A percentile compares a stretch with the other conserved stretches of the same genome.
Evolutionary conservation across 2,797 vertebrate genomes (phyloP).

Genomic region (Cichlasoma orientale): DNA sequence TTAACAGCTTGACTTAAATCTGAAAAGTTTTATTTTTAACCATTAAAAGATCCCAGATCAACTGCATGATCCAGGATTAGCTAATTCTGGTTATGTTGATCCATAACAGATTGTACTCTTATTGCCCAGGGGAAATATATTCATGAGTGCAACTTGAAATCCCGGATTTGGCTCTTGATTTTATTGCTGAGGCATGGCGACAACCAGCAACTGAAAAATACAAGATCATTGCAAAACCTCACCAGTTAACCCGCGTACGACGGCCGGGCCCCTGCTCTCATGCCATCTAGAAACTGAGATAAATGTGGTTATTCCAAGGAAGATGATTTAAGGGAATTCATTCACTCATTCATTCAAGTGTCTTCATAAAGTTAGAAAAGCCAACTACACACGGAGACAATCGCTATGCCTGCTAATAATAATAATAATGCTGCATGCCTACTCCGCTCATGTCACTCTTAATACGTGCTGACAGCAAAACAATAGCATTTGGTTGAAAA

Average conservation of each 20-base stretch:
- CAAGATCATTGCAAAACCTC: neutral
- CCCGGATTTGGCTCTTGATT: neutral
- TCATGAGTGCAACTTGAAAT: neutral
- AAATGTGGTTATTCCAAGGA: neutral
- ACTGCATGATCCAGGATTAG: neutral
- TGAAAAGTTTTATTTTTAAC: neutral
- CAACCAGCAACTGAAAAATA: neutral
- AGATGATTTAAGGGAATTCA: neutral
- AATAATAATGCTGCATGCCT: neutral
- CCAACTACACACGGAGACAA: neutral
- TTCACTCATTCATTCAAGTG: neutral
- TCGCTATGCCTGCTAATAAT: neutral
- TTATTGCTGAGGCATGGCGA: neutral
- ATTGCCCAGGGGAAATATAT: fast-evolving
- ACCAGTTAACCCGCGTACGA: fast-evolving
- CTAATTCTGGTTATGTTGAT: neutral
- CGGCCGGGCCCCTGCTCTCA: neutral
- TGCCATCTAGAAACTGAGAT: neutral
- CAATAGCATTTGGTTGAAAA: neutral
- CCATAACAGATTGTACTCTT: neutral
- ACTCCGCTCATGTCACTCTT: neutral
- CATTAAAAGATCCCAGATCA: neutral
- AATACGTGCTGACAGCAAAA: neutral
- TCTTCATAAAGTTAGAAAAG: neutral
- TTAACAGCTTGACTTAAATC: neutral